These are phyloP conservation scores for Salvelinus fontinalis DNA, from an alignment of 2,113 vertebrate genomes.

Conservation along the genomic window DNA sequence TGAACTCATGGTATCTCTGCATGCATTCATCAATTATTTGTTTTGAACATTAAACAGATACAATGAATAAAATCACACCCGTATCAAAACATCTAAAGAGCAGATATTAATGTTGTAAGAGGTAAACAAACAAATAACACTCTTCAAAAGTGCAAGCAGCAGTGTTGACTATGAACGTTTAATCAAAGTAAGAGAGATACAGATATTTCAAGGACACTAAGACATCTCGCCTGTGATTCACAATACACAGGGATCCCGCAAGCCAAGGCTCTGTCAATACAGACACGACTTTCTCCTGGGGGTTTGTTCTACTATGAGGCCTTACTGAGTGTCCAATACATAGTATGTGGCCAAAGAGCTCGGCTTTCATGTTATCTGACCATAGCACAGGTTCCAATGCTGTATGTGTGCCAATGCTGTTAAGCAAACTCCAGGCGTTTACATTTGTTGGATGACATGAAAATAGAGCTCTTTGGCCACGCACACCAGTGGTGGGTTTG, in stretches of 20 bases:
- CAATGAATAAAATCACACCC: constrained; percentile 21
- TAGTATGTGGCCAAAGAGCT: not conserved
- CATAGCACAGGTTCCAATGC: too few relatives aligned
- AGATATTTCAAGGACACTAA: constrained; percentile 8
- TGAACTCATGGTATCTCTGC: not conserved
- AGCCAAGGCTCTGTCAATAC: not conserved
- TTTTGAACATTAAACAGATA: constrained; percentile 14
- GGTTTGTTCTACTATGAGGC: not conserved
- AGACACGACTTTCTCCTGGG: not conserved
- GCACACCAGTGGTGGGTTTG: too few relatives aligned
- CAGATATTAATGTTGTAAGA: constrained; percentile 15
- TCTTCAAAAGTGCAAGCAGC: constrained; percentile 2
- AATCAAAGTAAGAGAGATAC: constrained; percentile 25
- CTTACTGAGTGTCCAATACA: not conserved
- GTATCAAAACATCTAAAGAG: not conserved
- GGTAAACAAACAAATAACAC: constrained; percentile 21
- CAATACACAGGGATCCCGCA: not conserved
- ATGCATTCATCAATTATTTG: not conserved
- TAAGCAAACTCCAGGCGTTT: too few relatives aligned
- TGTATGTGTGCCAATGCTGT: too few relatives aligned
- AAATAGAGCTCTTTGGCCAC: too few relatives aligned
- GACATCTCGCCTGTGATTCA: not conserved
- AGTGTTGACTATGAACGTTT: constrained; percentile 31
- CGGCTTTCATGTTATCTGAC: too few relatives aligned
- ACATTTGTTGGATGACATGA: too few relatives aligned